Conservation (phyloP, 2,113 vertebrate genomes). For the Perca flavescens region DNA sequence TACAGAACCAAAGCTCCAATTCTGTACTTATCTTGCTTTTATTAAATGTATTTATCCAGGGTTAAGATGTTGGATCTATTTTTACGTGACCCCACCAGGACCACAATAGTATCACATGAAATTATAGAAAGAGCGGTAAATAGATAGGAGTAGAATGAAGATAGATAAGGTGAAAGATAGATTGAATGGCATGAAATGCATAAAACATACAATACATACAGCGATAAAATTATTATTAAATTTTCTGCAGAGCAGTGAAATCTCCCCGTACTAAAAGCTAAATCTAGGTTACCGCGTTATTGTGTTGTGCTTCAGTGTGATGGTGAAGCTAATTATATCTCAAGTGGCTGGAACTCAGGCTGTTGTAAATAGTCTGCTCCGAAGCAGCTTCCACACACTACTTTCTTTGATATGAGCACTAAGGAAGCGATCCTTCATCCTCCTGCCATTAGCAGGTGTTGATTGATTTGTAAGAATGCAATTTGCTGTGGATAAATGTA, state of each 20-base stretch:
- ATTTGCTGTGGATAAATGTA: constrained; percentile 64
- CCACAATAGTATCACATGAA: background rate
- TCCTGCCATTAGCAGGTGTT: constrained; percentile 61
- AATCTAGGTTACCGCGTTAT: constrained; percentile 53
- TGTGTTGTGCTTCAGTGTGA: constrained; percentile 38
- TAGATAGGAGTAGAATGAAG: background rate
- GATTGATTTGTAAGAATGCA: constrained; percentile 70
- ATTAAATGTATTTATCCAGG: constrained; percentile 14
- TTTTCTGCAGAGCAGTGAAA: constrained; percentile 17
- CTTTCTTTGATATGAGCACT: constrained; percentile 51
- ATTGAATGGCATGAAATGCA: background rate
- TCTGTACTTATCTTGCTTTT: constrained; percentile 2
- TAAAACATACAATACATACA: constrained; percentile 2
- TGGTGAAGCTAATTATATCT: constrained; percentile 66
- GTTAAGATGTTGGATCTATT: background rate
- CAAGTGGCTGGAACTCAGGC: constrained; percentile 50
- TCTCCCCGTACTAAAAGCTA: constrained; percentile 5
- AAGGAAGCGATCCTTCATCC: constrained; percentile 21
- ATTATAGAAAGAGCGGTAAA: background rate
- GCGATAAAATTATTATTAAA: background rate
- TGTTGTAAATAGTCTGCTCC: constrained; percentile 47
- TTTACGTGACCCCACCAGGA: background rate
- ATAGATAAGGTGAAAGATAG: background rate
- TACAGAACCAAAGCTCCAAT: background rate
- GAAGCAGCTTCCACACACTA: constrained; percentile 32